Percentiles rank a stretch among this genome's conserved stretches.
These are phyloP conservation scores for Prenolepis imparis DNA, from an alignment of 2,888 invertebrate genomes.

Conservation along the genomic window DNA sequence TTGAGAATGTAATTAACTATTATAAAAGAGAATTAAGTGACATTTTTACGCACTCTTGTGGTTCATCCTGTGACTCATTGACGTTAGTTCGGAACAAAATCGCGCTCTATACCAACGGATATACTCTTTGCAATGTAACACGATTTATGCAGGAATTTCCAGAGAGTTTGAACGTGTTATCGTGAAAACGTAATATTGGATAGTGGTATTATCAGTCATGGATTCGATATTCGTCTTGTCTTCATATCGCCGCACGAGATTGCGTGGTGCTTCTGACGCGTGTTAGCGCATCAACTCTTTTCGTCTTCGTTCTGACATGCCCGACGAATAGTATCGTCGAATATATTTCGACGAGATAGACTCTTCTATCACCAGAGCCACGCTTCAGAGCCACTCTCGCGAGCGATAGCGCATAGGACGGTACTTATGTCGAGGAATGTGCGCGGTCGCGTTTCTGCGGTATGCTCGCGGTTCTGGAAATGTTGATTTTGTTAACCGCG, in stretches of 20 bases:
- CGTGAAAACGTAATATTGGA: slow-evolving; percentile 29
- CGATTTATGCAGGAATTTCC: neutral
- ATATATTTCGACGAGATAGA: neutral
- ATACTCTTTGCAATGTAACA: neutral
- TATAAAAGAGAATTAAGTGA: neutral
- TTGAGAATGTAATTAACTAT: neutral
- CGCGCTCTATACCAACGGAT: neutral
- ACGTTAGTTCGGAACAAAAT: neutral
- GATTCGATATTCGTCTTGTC: slow-evolving; percentile 5
- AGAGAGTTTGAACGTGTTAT: slow-evolving; percentile 33
- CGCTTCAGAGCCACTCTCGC: neutral
- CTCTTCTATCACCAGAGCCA: neutral
- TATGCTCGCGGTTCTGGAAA: neutral
- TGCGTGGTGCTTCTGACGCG: neutral
- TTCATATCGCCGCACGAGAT: neutral
- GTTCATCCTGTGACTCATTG: neutral
- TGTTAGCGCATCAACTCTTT: neutral
- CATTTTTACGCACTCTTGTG: neutral
- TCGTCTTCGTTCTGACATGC: neutral
- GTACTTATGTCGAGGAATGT: slow-evolving; percentile 1
- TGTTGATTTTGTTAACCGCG: slow-evolving; percentile 33
- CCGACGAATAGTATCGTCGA: neutral
- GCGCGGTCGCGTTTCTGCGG: slow-evolving; percentile 17
- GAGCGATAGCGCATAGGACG: neutral
- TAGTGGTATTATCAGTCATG: slow-evolving; percentile 29